Evolutionary conservation across 2,113 vertebrate species (phyloP), one percentile per base, ranked within the genome.

Genomic region (Irena cyanogastra): DNA sequence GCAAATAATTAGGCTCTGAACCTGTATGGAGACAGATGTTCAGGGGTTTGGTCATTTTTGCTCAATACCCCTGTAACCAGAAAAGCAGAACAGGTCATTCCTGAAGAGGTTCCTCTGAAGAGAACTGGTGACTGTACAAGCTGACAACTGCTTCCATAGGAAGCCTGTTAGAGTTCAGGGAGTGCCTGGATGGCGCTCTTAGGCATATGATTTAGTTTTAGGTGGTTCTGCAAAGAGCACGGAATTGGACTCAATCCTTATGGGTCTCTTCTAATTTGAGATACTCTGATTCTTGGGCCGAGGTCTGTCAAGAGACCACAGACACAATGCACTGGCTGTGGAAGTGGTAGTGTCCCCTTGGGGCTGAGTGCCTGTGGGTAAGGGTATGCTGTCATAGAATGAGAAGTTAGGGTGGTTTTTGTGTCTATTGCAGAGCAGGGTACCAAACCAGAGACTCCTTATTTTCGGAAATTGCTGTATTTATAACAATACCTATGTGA

Each of bases 21-120:
- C 27, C 13, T 52, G 27, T 35, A 13, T 8, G 11, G 76, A 74
- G 45, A 41, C 31, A 76, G 31, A 12, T 84, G 10, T 93, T 83
- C 30, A 69, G 59, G 50, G 57, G 2, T 44, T 87, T 82, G 61
- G 7, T 44, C 3, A 1, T 78, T 88, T 91, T 90, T 45, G 4
- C 33, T 83, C n/a, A n/a, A 10, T 87, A 59, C 23, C 30, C 6
- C 27, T 45, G 37, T 26, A 90, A 59, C 22, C 65, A 70, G 80
- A 74, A 95, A 72, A 93, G 81, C 72, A 83, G 77, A 93, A 77
- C 94, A 77, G 59, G 50, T 83, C 4, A 0, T 72, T 90, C 63
- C n/a, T 95, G 71, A 94, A 57, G 65, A 88, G 47, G 23, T 80
- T 79, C 10, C 17, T 80, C 35, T 86, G 4, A 65, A 69, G 72